Conservation (phyloP, 2,113 vertebrate species). For the Megalops atlanticus region DNA sequence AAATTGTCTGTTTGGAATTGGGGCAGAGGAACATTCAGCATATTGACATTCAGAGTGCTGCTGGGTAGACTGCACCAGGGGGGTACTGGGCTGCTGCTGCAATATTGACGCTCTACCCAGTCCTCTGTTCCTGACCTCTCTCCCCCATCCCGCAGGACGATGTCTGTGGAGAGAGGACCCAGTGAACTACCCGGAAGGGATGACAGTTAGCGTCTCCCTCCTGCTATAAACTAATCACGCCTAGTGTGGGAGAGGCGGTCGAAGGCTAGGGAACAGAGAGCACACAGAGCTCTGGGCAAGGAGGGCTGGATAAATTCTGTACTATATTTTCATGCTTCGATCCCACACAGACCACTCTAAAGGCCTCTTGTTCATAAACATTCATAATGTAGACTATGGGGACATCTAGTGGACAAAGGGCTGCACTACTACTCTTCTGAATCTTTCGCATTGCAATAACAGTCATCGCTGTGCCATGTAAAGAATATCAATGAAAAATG, state of each 20-base stretch:
- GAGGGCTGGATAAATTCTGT: not conserved
- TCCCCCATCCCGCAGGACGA: too few relatives aligned
- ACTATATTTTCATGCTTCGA: not conserved
- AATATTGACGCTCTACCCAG: not conserved
- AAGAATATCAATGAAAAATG: not conserved
- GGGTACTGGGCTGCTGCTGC: not conserved
- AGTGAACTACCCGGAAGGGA: not conserved
- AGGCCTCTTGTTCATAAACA: not conserved
- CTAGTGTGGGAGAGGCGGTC: slow-evolving; percentile 41
- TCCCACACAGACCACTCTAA: not conserved
- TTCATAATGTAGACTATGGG: slow-evolving; percentile 8
- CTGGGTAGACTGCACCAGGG: not conserved
- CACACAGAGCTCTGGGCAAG: not conserved
- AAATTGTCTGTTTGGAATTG: slow-evolving; percentile 21
- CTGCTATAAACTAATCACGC: not conserved
- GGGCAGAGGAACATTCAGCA: slow-evolving; percentile 25
- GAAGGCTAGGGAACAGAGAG: not conserved
- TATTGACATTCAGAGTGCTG: not conserved
- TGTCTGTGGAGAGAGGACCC: not conserved
- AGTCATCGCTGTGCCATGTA: not conserved
- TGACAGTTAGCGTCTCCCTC: not conserved
- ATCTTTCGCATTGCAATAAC: not conserved
- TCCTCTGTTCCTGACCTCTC: slow-evolving; percentile 9
- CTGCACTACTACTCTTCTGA: not conserved
- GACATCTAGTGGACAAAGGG: slow-evolving; percentile 24